Evolutionary conservation across 2,888 invertebrate genomes (phyloP), one percentile per base, ranked within the genome.

Genomic region (Zygaena filipendulae): DNA sequence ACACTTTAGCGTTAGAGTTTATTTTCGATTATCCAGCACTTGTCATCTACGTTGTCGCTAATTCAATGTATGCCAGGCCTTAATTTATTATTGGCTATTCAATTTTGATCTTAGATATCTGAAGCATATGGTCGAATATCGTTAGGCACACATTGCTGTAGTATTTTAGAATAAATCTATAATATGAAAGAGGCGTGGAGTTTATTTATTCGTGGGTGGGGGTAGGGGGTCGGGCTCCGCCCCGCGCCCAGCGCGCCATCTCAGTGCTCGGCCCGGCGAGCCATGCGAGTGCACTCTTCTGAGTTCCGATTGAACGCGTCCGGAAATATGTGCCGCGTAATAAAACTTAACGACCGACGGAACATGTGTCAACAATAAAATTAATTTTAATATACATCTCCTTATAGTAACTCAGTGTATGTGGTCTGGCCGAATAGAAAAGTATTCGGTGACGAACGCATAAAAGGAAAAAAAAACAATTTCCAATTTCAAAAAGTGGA

Each of bases 121-220:
- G 48, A 41, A 54, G 53, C 62, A 62, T 75, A 77, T 70, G 77
- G 77, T 74, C 60, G 62, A 69, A 61, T 70, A 66, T 68, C 66
- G 75, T 66, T 67, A 66, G 69, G 55, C 69, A 55, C 33, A 40
- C 46, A 43, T 47, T 52, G 56, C 54, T 52, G 62, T 64, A 62
- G 62, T 52, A 66, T 59, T 60, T 58, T 57, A 60, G 55, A 74
- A 77, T 79, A 77, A 77, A 77, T 77, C 77, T 79, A 77, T 77
- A 77, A 77, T 77, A 77, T 75, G 74, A 70, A 69, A 63, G 69
- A 62, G 79, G 79, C 77, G 77, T 71, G 56, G 69, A 69, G 67
- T 70, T 70, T 66, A 70, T 74, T 70, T 64, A 59, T 49, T 47
- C 39, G 45, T 43, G 52, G 61, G 71, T 59, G 55, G 61, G 66